Percentiles rank a stretch among this genome's conserved stretches.
These are phyloP conservation scores for Eretmocerus hayati DNA, from an alignment of 2,888 invertebrate species.

Conservation along the genomic window DNA sequence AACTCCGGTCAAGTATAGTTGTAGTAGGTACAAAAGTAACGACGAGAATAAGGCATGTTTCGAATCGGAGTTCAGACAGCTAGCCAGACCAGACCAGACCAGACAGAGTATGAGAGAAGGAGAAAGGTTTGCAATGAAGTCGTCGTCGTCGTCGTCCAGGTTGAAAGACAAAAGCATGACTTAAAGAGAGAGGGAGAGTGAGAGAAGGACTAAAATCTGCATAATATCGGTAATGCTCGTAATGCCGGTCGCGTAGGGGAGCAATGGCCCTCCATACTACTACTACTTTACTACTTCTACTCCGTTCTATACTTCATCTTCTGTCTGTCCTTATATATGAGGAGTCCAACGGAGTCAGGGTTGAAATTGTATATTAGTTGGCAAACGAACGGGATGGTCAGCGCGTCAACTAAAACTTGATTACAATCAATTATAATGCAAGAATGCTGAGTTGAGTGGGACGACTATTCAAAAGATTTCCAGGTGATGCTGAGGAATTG, in stretches of 20 bases:
- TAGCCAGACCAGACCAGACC: too few relatives aligned
- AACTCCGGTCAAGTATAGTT: conserved; percentile 31
- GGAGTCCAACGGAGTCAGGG: too few relatives aligned
- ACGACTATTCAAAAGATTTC: too few relatives aligned
- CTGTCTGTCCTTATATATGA: conserved; percentile 25
- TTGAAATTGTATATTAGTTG: too few relatives aligned
- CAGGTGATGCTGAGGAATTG: too few relatives aligned
- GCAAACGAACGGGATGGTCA: too few relatives aligned
- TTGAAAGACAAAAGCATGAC: too few relatives aligned
- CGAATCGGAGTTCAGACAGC: too few relatives aligned
- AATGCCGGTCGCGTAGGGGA: conserved; percentile 42
- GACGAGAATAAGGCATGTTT: not conserved
- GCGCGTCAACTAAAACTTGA: conserved; percentile 72
- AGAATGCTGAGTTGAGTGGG: conserved; percentile 47
- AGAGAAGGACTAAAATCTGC: conserved; percentile 30
- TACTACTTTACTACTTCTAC: too few relatives aligned
- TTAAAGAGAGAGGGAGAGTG: conserved; percentile 12
- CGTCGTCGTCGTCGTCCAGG: too few relatives aligned
- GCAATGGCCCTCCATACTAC: conserved; percentile 26
- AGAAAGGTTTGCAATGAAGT: too few relatives aligned
- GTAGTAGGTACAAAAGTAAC: conserved; percentile 12
- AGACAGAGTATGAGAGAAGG: too few relatives aligned
- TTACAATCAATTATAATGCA: conserved; percentile 78
- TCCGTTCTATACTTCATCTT: conserved; percentile 26
- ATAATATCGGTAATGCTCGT: conserved; percentile 46